Evolutionary conservation across 2,113 vertebrate genomes (phyloP), one percentile per base, ranked within the genome.

Genomic region (Progne subis): DNA sequence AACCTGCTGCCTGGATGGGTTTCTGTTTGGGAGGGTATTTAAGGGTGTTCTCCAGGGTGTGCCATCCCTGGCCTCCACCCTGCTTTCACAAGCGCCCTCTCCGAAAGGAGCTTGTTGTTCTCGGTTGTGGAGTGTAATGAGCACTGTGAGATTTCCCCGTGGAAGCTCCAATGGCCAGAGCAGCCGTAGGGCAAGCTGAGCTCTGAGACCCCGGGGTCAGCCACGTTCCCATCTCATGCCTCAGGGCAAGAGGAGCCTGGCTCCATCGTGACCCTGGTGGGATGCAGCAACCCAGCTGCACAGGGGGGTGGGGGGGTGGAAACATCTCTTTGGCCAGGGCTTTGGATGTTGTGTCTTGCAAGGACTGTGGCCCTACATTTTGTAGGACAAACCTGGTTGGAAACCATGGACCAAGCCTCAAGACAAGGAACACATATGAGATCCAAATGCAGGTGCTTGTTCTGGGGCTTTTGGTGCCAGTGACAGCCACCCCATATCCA

Each of bases 1-100:
- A 84, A 90, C 78, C 70, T 81, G 57, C 49, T 1, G 19, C 72
- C 43, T 84, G 83, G 18, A 68, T 82, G 23, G 29, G 96, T 97
- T 97, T 97, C 96, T 97, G 95, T 97, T 95, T 95, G 80, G 82
- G 79, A 96, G 88, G 92, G 72, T 79, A 92, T 90, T 95, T 91
- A 90, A 93, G 92, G 86, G 68, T 94, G 93, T 94, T 96, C 86
- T 96, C 86, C 85, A 90, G 95, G 95, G 88, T 91, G 94, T 94
- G 96, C 84, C 94, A 90, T 23, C 74, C 82, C 60, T n/a, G 53
- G 88, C 77, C 95, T 96, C 85, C 94, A 95, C 86, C 77, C 92
- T 91, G 93, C 92, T 96, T 97, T 96, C 96, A 96, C 81, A 97
- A 96, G 88, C 6, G 0, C 69, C 65, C 80, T 92, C 83, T 92